Evolutionary conservation across 2,888 invertebrate genomes (phyloP).

Genomic region (Boloria euphrosyne): DNA sequence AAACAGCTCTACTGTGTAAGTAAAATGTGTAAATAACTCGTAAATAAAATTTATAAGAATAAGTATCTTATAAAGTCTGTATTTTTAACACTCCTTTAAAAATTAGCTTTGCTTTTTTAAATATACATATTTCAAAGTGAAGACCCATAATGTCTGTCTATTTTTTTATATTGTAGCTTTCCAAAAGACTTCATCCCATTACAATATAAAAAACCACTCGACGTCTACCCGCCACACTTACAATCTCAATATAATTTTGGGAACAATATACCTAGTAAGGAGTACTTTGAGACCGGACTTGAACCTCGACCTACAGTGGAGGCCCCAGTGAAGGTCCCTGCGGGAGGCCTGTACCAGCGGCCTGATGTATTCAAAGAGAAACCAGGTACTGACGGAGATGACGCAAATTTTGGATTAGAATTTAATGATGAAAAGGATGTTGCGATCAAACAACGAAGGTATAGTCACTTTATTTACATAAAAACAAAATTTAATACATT

Average conservation of each 20-base stretch:
- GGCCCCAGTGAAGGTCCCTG: slow-evolving; percentile 54
- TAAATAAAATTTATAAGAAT: too few species aligned
- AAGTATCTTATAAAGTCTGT: too few species aligned
- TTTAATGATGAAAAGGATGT: slow-evolving; percentile 32
- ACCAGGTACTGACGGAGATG: slow-evolving; percentile 45
- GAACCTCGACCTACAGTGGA: slow-evolving; percentile 62
- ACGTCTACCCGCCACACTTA: slow-evolving; percentile 2
- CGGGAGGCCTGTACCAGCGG: slow-evolving; percentile 66
- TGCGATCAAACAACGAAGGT: slow-evolving; percentile 47
- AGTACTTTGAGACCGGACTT: slow-evolving; percentile 45
- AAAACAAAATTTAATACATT: too few species aligned
- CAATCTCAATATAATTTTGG: slow-evolving; percentile 60
- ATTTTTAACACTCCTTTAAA: slow-evolving; percentile 19
- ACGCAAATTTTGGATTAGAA: slow-evolving; percentile 30
- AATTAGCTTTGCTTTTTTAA: neutral
- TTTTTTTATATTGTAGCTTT: slow-evolving; percentile 48
- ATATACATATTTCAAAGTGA: neutral
- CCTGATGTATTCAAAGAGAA: slow-evolving; percentile 61
- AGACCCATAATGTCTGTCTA: neutral
- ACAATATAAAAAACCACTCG: slow-evolving; percentile 41
- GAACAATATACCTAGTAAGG: slow-evolving; percentile 48
- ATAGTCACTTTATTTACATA: slow-evolving; percentile 30
- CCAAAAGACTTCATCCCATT: slow-evolving; percentile 49
- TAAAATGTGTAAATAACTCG: too few species aligned
- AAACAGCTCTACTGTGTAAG: too few species aligned